Conservation (phyloP, 2,113 vertebrate species). For the Tinamus guttatus region DNA sequence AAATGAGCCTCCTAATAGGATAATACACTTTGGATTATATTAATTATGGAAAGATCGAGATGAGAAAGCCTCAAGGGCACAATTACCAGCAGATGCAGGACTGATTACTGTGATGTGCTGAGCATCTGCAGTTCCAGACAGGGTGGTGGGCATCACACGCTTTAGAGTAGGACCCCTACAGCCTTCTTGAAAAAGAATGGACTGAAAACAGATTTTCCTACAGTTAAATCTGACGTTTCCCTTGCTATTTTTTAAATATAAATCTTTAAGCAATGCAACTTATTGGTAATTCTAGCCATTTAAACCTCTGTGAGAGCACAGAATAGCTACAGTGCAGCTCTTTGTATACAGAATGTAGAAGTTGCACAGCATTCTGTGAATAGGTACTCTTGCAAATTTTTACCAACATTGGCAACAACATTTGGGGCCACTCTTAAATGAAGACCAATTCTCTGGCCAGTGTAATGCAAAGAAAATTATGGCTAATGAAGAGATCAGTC, state of each 20-base stretch:
- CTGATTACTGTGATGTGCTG: neutral
- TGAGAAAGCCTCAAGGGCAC: neutral
- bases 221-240: neutral
- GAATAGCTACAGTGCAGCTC: neutral
- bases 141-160: neutral
- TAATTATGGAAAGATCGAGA: slow-evolving; percentile 17
- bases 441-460: neutral
- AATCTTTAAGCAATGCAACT: neutral
- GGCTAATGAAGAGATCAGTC: neutral
- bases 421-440: neutral
- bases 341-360: neutral
- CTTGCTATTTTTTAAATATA: neutral
- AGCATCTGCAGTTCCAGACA: neutral
- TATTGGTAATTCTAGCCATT: neutral
- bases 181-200: neutral
- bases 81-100: neutral
- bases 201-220: neutral
- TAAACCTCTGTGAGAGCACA: neutral
- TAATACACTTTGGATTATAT: slow-evolving; percentile 2
- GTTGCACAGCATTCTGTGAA: neutral
- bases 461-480: neutral
- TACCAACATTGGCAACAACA: neutral
- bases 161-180: neutral
- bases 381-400: neutral
- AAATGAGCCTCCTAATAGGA: neutral